Percentiles rank a stretch among this genome's conserved stretches.
phyloP scores from a whole-genome alignment of 1,140 invertebrate genomes.

The Drosophila varians region DNA sequence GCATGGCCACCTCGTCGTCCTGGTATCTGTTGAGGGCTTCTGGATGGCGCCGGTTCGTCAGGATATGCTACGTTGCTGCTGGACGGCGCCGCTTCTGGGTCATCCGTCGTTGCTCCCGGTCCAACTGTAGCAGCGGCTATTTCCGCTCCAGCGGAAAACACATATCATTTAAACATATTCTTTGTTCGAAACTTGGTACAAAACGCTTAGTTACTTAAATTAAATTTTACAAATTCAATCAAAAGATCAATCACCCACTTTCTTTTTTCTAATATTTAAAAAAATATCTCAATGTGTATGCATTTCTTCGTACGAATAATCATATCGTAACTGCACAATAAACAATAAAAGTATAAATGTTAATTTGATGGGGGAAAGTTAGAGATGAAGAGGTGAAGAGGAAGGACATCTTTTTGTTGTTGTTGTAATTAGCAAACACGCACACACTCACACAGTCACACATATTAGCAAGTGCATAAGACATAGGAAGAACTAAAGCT shows the following conservation, averaged over 20 bases:
- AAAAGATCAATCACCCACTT: too few relatives aligned
- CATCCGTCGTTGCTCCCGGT: too few relatives aligned
- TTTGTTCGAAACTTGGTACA: constrained; percentile 44
- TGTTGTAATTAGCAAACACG: constrained; percentile 63
- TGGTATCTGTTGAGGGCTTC: too few relatives aligned
- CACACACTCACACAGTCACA: constrained; percentile 31
- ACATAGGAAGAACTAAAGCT: constrained; percentile 43
- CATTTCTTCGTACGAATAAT: constrained; percentile 61
- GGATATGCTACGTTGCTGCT: too few relatives aligned
- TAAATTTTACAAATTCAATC: too few relatives aligned
- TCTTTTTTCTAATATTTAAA: constrained; percentile 19
- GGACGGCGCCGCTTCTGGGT: too few relatives aligned
- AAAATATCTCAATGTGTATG: constrained; percentile 21
- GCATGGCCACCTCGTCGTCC: too few relatives aligned
- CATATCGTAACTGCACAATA: constrained; percentile 73
- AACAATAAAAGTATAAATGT: constrained; percentile 48
- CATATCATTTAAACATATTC: constrained; percentile 71
- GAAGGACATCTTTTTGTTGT: constrained; percentile 50
- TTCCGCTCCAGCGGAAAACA: constrained; percentile 28
- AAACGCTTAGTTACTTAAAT: constrained; percentile 34
- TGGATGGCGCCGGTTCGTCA: too few relatives aligned
- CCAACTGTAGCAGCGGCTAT: too few relatives aligned
- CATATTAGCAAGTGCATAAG: constrained; percentile 25
- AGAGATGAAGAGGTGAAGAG: not conserved
- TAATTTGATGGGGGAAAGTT: constrained; percentile 35